phyloP scores from a whole-genome alignment of 2,113 vertebrate genomes.

The Rhinopomastus cyanomelas region DNA sequence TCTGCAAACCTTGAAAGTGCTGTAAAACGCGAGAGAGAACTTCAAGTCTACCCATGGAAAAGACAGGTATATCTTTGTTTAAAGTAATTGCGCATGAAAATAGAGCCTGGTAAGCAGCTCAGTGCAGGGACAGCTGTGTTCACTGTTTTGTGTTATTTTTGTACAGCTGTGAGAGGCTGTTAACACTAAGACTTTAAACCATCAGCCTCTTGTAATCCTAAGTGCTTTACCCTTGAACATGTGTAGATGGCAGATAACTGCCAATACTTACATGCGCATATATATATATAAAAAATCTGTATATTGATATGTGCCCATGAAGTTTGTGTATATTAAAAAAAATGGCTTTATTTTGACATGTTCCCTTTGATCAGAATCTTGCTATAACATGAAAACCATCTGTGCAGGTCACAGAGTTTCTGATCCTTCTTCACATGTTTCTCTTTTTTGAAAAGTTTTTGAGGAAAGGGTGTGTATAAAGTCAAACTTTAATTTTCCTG shows the following conservation, averaged over 20 bases:
- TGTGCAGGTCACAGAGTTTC: not conserved
- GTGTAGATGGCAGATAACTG: not conserved
- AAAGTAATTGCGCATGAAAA: not conserved
- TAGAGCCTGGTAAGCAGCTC: no score
- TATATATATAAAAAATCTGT: not conserved
- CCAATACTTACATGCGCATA: not conserved
- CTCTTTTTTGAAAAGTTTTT: not conserved
- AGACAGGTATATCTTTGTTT: constrained; percentile 47
- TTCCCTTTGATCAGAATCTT: not conserved
- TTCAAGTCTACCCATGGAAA: constrained; percentile 6
- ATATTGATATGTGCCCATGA: rapidly evolving
- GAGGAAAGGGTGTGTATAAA: not conserved
- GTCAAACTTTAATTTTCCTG: not conserved
- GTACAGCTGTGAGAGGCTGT: not conserved
- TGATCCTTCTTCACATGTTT: not conserved
- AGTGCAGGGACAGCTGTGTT: no score
- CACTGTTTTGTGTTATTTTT: not conserved
- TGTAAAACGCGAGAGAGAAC: not conserved
- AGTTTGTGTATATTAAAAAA: not conserved
- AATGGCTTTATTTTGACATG: not conserved
- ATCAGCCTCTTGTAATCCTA: not conserved
- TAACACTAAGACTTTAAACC: not conserved
- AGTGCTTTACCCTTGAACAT: not conserved
- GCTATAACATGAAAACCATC: not conserved
- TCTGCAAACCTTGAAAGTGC: not conserved